phyloP scores from a whole-genome alignment of 2,113 vertebrate genomes.

The Miniopterus natalensis region DNA sequence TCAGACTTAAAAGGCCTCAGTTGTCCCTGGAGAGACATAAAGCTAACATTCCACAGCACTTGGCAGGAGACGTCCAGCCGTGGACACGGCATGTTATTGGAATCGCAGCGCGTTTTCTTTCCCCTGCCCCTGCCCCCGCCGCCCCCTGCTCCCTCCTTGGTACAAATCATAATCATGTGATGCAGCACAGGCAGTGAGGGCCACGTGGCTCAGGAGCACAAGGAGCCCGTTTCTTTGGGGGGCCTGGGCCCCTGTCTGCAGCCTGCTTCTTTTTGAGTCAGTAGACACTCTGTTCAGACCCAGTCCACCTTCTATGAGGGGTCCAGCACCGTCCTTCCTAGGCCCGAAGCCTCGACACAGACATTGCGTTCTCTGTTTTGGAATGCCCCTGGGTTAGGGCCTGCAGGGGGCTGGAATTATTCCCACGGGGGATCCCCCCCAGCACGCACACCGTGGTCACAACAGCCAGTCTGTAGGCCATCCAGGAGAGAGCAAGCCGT shows the following conservation, averaged over 20 bases:
- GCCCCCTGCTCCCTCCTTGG: background rate
- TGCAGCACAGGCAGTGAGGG: background rate
- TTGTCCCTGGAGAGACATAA: constrained; percentile 47
- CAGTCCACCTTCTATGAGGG: background rate
- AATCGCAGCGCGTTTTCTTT: background rate
- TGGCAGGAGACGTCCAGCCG: background rate
- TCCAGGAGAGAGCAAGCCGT: constrained; percentile 52
- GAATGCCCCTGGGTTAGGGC: constrained; percentile 23
- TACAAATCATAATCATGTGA: background rate
- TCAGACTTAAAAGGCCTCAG: constrained; percentile 55
- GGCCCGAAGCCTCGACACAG: background rate
- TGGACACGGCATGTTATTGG: background rate
- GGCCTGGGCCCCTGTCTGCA: background rate
- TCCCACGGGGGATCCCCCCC: background rate
- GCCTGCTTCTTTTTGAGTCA: background rate
- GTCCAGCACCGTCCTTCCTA: background rate
- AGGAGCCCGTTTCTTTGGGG: background rate
- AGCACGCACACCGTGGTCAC: background rate
- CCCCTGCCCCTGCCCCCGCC: background rate
- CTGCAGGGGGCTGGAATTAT: constrained; percentile 35
- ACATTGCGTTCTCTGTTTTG: background rate
- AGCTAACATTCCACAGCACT: constrained; percentile 65
- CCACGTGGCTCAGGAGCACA: accelerated
- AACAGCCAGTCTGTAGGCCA: constrained; percentile 57
- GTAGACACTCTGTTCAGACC: background rate